These are phyloP conservation scores for Linepithema humile DNA, from an alignment of 1,140 invertebrate genomes.

Conservation along the genomic window DNA sequence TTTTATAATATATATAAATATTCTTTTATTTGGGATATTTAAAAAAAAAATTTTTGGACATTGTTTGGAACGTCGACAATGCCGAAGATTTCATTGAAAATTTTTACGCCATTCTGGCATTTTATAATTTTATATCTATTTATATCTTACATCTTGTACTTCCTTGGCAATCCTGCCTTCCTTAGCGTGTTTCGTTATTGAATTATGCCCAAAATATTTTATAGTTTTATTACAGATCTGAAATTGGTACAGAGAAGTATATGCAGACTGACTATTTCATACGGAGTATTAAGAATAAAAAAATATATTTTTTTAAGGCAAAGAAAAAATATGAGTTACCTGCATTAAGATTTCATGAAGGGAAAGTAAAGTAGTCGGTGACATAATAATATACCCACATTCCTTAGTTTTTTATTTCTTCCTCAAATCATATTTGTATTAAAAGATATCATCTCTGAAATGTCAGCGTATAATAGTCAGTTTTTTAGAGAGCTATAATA, in stretches of 20 bases:
- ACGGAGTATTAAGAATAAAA: neutral
- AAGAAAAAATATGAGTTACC: neutral
- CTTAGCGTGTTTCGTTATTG: neutral
- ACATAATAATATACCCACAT: neutral
- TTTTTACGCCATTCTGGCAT: neutral
- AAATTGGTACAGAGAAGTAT: neutral
- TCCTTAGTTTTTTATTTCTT: neutral
- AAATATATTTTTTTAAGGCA: neutral
- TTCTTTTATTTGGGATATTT: too few species aligned
- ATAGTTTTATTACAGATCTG: neutral
- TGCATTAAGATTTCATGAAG: constrained; percentile 20
- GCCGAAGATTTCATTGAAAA: neutral
- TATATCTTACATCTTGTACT: neutral
- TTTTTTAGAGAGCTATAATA: neutral
- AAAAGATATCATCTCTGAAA: neutral
- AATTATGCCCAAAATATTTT: neutral
- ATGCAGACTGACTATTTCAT: neutral
- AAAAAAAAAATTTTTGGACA: too few species aligned
- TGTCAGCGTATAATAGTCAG: neutral
- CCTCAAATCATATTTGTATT: neutral
- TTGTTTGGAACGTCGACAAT: too few species aligned
- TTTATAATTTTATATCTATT: neutral
- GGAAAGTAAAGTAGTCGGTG: neutral
- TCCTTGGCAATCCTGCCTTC: neutral
- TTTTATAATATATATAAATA: neutral